Base-by-base conservation (phyloP, 2,888 invertebrate genomes). In the Asteroscopus sphinx region DNA sequence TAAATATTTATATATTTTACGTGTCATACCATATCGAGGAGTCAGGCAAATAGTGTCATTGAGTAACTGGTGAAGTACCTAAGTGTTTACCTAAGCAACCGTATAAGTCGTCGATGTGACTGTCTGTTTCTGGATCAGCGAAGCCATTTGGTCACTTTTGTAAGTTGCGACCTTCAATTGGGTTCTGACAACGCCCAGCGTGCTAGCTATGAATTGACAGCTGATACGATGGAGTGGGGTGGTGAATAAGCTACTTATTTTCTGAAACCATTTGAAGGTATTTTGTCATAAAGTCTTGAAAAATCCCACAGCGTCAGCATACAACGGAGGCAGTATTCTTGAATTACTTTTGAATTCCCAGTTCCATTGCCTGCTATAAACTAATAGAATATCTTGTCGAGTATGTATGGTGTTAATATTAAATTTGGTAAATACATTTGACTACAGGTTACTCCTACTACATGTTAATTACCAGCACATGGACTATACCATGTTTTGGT, bases 41-140 rank as follows among this genome's bases (percentile, higher is more conserved):
- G 42, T 54, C 16, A 41, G 36, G 40, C 25, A 57, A 63, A 58
- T 47, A 63, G 55, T 63, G 49, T 69, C 48, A 64, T 61, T 57
- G 44, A 55, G 53, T 36, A 67, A 56, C 36, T 68, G 37, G 42
- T 52, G 28, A 51, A 56, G 47, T 57, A 44, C 53, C 59, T 58
- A 53, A 59, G 52, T 47, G 54, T 41, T 44, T 47, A 44, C 46
- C 44, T 26, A 41, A 56, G 55, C 15, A 41, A 41, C 44, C 35
- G 32, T 32, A 16, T n/a, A 48, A 39, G 39, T 55, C 25, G 42
- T 60, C 42, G 36, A 54, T 48, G 56, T 33, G 35, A 47, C 37
- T 56, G 41, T 55, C 36, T 45, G 37, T 51, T 60, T 45, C 42
- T 51, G 47, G 51, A 54, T 49, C 40, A 42, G 42, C 48, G 35